Percentiles rank a stretch among this genome's conserved stretches.
phyloP scores from a whole-genome alignment of 2,797 vertebrate genomes.

The Notolabrus celidotus region DNA sequence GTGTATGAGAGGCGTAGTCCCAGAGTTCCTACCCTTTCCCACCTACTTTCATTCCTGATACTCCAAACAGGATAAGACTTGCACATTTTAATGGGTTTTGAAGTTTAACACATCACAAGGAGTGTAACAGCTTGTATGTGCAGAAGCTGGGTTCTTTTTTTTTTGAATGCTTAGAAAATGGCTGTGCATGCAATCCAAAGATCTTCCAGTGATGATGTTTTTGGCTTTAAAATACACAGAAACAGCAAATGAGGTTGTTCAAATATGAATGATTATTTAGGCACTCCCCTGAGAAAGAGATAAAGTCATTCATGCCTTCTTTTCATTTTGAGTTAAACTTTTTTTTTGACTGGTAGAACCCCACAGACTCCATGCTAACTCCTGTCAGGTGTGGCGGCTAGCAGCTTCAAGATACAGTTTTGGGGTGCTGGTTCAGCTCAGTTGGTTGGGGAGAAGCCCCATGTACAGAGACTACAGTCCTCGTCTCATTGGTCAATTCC shows the following conservation, averaged over 20 bases:
- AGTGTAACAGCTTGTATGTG: background rate
- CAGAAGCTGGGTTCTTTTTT: background rate
- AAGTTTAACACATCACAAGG: background rate
- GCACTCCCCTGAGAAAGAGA: background rate
- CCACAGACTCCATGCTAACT: too few relatives aligned
- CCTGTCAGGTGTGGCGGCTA: too few relatives aligned
- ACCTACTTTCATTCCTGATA: conserved; percentile 41
- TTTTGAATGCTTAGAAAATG: background rate
- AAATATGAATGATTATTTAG: background rate
- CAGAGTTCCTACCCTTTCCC: conserved; percentile 33
- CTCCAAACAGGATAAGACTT: conserved; percentile 60
- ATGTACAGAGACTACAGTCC: too few relatives aligned
- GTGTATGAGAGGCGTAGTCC: conserved; percentile 42
- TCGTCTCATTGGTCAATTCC: too few relatives aligned
- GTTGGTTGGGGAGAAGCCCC: too few relatives aligned
- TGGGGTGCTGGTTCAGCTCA: too few relatives aligned
- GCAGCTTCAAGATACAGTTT: too few relatives aligned
- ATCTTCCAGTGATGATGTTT: background rate
- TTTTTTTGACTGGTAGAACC: background rate
- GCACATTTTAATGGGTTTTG: conserved; percentile 25
- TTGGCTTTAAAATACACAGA: background rate
- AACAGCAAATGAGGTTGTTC: background rate
- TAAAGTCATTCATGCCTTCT: background rate
- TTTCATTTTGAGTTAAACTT: background rate
- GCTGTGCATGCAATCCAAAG: background rate